Percentiles rank a stretch among this genome's conserved stretches.
These are phyloP conservation scores for Sitta europaea DNA, from an alignment of 2,113 vertebrate genomes.

Conservation along the genomic window DNA sequence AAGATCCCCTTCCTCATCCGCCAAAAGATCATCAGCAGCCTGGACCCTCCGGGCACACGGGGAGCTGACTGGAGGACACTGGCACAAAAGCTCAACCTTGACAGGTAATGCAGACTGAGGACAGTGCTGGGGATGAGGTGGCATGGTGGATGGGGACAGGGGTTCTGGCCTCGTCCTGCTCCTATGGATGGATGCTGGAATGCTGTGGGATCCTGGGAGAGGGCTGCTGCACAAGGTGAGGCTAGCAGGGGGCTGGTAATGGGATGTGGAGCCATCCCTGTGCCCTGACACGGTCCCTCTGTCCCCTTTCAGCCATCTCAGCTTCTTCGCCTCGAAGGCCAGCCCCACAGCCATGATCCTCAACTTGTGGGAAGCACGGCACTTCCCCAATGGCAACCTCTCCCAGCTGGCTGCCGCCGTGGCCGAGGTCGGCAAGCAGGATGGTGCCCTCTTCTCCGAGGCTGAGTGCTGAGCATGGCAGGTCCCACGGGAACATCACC, in stretches of 20 bases:
- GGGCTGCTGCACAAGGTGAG: neutral
- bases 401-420: constrained; percentile 93
- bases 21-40: constrained; percentile 99
- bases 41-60: constrained; percentile 87
- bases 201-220: neutral
- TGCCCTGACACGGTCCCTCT: neutral
- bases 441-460: constrained; percentile 93
- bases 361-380: constrained; percentile 96
- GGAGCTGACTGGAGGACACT: constrained; percentile 96
- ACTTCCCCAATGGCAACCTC: constrained; percentile 97
- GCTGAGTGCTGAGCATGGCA: constrained; percentile 85
- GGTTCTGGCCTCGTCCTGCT: neutral
- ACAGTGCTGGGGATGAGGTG: neutral
- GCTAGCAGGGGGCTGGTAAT: rapidly evolving
- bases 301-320: constrained; percentile 85
- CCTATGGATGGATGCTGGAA: neutral
- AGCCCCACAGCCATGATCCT: constrained; percentile 97
- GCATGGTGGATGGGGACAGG: too few species aligned
- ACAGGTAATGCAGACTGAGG: constrained; percentile 77
- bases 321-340: constrained; percentile 93
- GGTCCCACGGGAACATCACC: neutral
- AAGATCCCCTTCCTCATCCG: constrained; percentile 99
- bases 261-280: neutral
- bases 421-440: constrained; percentile 96
- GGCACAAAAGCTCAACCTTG: constrained; percentile 96